Evolutionary conservation across 2,888 invertebrate genomes (phyloP).

Genomic region (Netelia virgata): DNA sequence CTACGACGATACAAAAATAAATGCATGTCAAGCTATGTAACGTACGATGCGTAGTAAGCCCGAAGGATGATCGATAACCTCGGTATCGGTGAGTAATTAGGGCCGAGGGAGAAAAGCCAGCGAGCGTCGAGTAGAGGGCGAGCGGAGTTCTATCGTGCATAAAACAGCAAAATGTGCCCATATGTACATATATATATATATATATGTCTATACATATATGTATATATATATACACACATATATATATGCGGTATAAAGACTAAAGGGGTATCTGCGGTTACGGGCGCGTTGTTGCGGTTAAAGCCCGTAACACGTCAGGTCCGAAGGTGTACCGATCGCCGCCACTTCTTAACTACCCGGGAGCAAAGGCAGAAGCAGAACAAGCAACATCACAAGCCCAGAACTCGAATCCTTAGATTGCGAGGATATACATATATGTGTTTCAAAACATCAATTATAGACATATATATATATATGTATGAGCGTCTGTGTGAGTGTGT

Average conservation of each 20-base stretch:
- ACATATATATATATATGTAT: too few species aligned
- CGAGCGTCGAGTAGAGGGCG: slow-evolving; percentile 20
- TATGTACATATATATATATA: background rate
- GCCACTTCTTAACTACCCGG: slow-evolving; percentile 81
- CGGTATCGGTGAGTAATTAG: slow-evolving; percentile 79
- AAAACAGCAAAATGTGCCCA: slow-evolving; percentile 23
- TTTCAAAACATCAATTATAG: background rate
- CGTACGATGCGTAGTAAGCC: slow-evolving; percentile 65
- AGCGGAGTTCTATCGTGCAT: slow-evolving; percentile 23
- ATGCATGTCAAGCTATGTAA: background rate
- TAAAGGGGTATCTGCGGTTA: slow-evolving; percentile 82
- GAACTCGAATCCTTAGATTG: slow-evolving; percentile 41
- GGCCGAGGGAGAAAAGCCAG: slow-evolving; percentile 69
- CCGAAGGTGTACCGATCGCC: slow-evolving; percentile 75
- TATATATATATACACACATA: background rate
- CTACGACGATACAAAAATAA: background rate
- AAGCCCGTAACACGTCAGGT: slow-evolving; percentile 82
- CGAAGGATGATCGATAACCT: slow-evolving; percentile 78
- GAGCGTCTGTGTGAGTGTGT: too few species aligned
- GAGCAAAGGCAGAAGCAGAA: slow-evolving; percentile 64
- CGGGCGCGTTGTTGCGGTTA: slow-evolving; percentile 83
- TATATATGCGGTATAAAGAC: slow-evolving; percentile 68
- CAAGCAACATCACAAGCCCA: slow-evolving; percentile 34
- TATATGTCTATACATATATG: background rate
- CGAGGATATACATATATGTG: slow-evolving; percentile 1